Evolutionary conservation across 2,797 vertebrate genomes (phyloP), one percentile per base, ranked within the genome.

Genomic region (Peromyscus melanophrys): DNA sequence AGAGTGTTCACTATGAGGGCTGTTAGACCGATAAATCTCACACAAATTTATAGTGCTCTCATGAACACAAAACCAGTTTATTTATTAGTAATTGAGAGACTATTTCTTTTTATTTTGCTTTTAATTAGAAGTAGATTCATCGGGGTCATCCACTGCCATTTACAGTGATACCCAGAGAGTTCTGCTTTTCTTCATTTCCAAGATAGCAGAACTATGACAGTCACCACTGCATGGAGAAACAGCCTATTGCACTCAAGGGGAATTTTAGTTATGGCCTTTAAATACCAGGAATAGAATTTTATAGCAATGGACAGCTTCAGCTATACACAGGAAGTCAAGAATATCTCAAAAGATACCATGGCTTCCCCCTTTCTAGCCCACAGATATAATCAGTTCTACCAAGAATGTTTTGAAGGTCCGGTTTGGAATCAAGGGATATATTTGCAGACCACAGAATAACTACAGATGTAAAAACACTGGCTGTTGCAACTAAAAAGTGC

Each of bases 151-250:
- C 19, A 95, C 17, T 80, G n/a, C 23, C 19, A 52, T 46, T 90
- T 19, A 52, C 8, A 88, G 21, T 13, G 84, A 89, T 52, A 75
- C 3, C 27, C 1, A 80, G 77, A 90, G 23, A 49, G 27, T 7
- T 86, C 40, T 94, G 63, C 55, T 84, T 96, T 63, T 59, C 34
- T 95, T 88, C 29, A 71, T 77, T 86, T 77, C 5, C 31, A 95
- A 91, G 71, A 13, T 81, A 80, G 16, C 34, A 13, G 34, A 93
- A 76, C 25, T 77, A n/a, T 40, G n/a, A 77, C 14, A 76, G 4
- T 76, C 13, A 97, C 2, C 14, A n/a, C 0, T 67, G 21, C 13
- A n/a, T 55, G 31, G 11, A 40, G 37, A 65, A 80, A 94, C n/a
- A 19, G 37, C 31, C 57, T 84, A 9, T 61, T 65, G 3, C 55